phyloP scores from a whole-genome alignment of 2,888 invertebrate species.

The Hyppa rectilinea region DNA sequence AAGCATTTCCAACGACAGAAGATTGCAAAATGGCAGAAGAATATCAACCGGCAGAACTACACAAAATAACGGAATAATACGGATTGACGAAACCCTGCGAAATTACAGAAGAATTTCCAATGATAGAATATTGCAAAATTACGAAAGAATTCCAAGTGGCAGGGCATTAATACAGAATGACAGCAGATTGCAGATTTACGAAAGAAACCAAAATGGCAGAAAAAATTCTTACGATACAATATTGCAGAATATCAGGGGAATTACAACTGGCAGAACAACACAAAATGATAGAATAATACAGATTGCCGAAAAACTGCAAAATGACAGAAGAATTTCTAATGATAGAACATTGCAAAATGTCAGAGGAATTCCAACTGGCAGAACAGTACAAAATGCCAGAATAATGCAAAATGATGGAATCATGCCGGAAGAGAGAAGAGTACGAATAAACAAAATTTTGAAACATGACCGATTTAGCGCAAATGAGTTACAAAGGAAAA shows the following conservation, averaged over 20 bases:
- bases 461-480: conserved; percentile 4
- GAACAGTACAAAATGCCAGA: not conserved
- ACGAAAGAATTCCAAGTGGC: too few relatives aligned
- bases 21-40: not conserved
- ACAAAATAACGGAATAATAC: not conserved
- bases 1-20: not conserved
- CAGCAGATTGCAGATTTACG: not conserved
- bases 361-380: too few relatives aligned
- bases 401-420: not conserved
- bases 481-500: conserved; percentile 22
- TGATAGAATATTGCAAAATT: not conserved
- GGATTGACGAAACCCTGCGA: too few relatives aligned
- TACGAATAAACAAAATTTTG: conserved; percentile 24
- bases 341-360: not conserved
- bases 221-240: not conserved
- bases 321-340: not conserved
- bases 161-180: not conserved
- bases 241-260: not conserved
- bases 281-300: not conserved
- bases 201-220: conserved; percentile 4
- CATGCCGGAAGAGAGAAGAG: not conserved
- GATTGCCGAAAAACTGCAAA: too few relatives aligned
- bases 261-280: not conserved
- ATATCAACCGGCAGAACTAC: not conserved
- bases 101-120: not conserved